These are phyloP conservation scores for Drosophila peninsularis DNA, from an alignment of 2,888 invertebrate species.

Conservation along the genomic window DNA sequence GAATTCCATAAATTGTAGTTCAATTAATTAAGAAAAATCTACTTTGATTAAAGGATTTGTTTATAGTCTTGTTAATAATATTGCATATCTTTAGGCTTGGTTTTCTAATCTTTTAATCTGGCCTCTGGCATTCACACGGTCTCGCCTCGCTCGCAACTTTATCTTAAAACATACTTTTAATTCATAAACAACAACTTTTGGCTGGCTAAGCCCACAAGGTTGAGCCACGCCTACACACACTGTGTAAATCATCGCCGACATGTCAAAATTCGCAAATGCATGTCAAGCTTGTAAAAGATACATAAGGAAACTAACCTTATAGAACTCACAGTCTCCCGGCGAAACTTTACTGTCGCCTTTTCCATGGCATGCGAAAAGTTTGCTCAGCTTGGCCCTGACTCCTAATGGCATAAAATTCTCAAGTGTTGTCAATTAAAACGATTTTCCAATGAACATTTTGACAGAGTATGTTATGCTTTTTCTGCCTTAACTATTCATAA, in stretches of 20 bases:
- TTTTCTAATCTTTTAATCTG: background rate
- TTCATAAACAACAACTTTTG: background rate
- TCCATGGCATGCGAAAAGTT: slow-evolving; percentile 20
- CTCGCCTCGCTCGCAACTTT: background rate
- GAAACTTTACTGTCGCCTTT: slow-evolving; percentile 13
- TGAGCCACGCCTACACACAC: background rate
- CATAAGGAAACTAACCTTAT: background rate
- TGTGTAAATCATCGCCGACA: background rate
- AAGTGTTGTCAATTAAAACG: slow-evolving; percentile 26
- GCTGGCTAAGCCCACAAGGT: background rate
- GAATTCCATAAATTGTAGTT: too few species aligned
- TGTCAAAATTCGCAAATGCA: background rate
- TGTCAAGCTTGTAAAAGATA: background rate
- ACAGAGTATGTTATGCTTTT: background rate
- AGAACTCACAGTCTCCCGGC: background rate
- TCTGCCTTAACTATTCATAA: background rate
- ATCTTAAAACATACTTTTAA: background rate
- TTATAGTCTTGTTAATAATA: background rate
- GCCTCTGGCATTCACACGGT: background rate
- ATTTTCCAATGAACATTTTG: background rate
- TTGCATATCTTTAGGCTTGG: background rate
- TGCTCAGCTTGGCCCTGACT: slow-evolving; percentile 22
- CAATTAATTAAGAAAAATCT: background rate
- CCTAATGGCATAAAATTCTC: slow-evolving; percentile 8
- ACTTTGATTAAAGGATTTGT: background rate